Evolutionary conservation across 2,797 vertebrate species (phyloP).

Genomic region (Oreonectes daqikongensis): DNA sequence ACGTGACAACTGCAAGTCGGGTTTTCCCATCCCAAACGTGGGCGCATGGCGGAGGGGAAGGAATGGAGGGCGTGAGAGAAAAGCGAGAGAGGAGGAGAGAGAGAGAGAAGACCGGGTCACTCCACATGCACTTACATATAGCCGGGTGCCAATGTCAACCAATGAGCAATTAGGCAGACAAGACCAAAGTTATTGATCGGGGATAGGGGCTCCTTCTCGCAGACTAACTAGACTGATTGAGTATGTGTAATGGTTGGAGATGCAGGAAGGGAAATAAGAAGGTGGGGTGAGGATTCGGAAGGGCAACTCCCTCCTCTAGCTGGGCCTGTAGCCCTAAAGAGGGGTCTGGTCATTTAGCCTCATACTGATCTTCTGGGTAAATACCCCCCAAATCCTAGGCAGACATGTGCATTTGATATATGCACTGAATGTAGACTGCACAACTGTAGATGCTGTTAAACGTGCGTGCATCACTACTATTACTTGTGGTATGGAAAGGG

Average conservation of each 20-base stretch:
- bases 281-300: conserved; percentile 56
- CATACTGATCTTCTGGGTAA: conserved; percentile 70
- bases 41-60: conserved; percentile 66
- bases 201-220: conserved; percentile 71
- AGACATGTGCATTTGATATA: conserved; percentile 54
- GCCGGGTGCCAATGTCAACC: conserved; percentile 78
- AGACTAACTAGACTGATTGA: conserved; percentile 76
- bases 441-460: conserved; percentile 39
- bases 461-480: background rate
- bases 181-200: conserved; percentile 82
- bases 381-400: conserved; percentile 56
- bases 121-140: conserved; percentile 74
- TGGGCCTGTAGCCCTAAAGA: conserved; percentile 68
- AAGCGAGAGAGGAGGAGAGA: conserved; percentile 59
- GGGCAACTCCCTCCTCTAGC: conserved; percentile 64
- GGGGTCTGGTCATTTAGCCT: conserved; percentile 67
- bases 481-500: background rate
- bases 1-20: conserved; percentile 69
- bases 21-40: conserved; percentile 70
- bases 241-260: conserved; percentile 65
- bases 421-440: conserved; percentile 36
- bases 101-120: conserved; percentile 64
- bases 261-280: background rate
- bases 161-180: conserved; percentile 88
- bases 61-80: conserved; percentile 56